Evolutionary conservation across 2,797 vertebrate genomes (phyloP), one percentile per base, ranked within the genome.

Genomic region (Heterohyrax brucei): DNA sequence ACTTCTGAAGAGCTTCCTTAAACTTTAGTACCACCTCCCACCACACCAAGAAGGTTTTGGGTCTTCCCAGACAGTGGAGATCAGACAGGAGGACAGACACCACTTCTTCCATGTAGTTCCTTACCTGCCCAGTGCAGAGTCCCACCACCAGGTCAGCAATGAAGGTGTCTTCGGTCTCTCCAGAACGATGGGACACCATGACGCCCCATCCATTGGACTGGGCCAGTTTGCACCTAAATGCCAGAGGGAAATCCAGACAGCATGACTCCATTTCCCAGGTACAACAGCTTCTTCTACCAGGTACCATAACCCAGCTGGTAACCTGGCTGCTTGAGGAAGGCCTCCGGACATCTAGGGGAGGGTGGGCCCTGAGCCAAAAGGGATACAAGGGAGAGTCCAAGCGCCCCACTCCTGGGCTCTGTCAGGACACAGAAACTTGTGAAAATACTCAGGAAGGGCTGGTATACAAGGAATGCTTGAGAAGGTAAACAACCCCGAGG

Each of bases 81-180:
- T 44, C 59, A n/a, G 39, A 39, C 46, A 39, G 30, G 46, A 44
- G 8, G 10, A 16, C 46, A 61, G 44, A 14, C 12, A 3, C 4
- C 1, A 21, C 33, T 80, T 39, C 7, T 21, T 26, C 80, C 80
- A 83, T 44, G 10, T 26, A 83, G 93, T 14, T 1, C 95, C 83
- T 97, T 95, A 99, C 99, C 99, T 99, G 99, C 95, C 99, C 99
- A 83, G 99, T 99, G 99, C 99, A 99, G 64, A 99, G 99, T 10
- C 99, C 99, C n/a, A 99, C 99, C 13, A 99, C 99, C 95, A 99
- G 98, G 97, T 99, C 99, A 56, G 99, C 99, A 6, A 99, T 99
- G 98, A 99, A 99, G 96, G 99, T 99, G 68, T 99, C 99, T 97
- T 99, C 99, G 0, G 99, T 99, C 98, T 99, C 99, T 95, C 99